phyloP scores from a whole-genome alignment of 2,797 vertebrate species.

The Sebastes flavidus region DNA sequence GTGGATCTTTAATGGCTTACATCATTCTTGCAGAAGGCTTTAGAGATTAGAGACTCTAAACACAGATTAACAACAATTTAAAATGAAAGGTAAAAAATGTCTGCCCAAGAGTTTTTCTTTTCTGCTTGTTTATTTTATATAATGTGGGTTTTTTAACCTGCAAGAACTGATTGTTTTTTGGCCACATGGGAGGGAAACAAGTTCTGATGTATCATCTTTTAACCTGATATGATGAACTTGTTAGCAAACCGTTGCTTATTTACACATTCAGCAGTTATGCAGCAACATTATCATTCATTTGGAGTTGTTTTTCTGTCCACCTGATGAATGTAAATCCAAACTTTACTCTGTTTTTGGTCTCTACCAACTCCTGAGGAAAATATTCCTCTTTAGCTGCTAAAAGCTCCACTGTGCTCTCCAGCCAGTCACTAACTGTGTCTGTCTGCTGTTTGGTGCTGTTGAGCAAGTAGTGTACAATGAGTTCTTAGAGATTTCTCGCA shows the following conservation, averaged over 20 bases:
- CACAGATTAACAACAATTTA: background rate
- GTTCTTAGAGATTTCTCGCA: background rate
- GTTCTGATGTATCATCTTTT: background rate
- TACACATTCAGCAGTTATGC: background rate
- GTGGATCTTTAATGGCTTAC: background rate
- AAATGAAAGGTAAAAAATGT: conserved; percentile 4
- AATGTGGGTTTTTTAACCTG: background rate
- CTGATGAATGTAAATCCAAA: background rate
- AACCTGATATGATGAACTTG: background rate
- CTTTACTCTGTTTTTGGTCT: background rate
- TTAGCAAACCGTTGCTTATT: background rate
- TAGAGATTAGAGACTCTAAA: background rate
- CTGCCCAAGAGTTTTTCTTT: background rate
- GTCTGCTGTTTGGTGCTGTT: background rate
- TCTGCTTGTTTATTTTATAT: background rate
- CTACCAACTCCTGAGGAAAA: background rate
- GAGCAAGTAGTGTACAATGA: accelerated
- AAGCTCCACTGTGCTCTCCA: background rate
- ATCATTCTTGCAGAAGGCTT: conserved; percentile 10
- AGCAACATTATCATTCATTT: background rate
- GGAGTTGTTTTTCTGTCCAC: background rate
- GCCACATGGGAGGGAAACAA: background rate
- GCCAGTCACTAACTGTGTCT: background rate
- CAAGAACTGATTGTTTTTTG: no score
- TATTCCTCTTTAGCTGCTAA: background rate